Percentiles rank a stretch among this genome's conserved stretches.
Conservation (phyloP, 2,888 invertebrate genomes). For the Rugalucina vietnamica region DNA sequence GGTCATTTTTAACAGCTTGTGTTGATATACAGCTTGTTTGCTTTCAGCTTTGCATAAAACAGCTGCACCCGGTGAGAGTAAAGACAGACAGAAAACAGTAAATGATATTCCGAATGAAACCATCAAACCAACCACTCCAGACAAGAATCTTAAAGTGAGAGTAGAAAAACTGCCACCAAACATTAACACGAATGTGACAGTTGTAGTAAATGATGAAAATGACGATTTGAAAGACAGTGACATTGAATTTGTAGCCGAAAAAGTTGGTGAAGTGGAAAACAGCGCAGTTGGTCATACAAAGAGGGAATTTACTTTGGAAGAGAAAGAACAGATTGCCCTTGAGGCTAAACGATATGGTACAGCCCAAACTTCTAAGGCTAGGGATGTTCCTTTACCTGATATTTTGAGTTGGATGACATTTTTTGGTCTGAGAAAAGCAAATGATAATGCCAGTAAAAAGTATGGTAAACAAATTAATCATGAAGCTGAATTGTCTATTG, state of each 20-base stretch:
- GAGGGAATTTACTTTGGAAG: slow-evolving; percentile 29
- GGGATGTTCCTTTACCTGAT: slow-evolving; percentile 52
- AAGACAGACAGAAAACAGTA: not conserved
- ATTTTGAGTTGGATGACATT: slow-evolving; percentile 58
- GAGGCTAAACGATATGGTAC: slow-evolving; percentile 61
- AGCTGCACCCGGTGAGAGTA: not conserved
- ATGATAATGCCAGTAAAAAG: slow-evolving; percentile 16
- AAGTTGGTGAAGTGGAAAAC: not conserved
- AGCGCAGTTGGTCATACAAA: not conserved
- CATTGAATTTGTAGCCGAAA: slow-evolving; percentile 5
- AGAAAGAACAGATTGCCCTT: slow-evolving; percentile 56
- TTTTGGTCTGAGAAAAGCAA: slow-evolving; percentile 53
- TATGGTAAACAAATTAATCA: slow-evolving; percentile 52
- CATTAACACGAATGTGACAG: slow-evolving; percentile 46
- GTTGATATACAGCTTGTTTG: no score
- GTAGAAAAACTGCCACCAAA: slow-evolving; percentile 57
- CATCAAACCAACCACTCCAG: not conserved
- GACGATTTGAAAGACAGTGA: slow-evolving; percentile 23
- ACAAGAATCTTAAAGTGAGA: slow-evolving; percentile 24
- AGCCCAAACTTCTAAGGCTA: slow-evolving; percentile 42
- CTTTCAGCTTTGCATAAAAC: not conserved
- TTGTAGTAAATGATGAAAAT: slow-evolving; percentile 55
- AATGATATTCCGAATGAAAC: not conserved
- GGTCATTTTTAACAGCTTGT: no score
- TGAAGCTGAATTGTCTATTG: slow-evolving; percentile 50